phyloP scores from a whole-genome alignment of 1,140 invertebrate genomes.

The Pararge aegeria region DNA sequence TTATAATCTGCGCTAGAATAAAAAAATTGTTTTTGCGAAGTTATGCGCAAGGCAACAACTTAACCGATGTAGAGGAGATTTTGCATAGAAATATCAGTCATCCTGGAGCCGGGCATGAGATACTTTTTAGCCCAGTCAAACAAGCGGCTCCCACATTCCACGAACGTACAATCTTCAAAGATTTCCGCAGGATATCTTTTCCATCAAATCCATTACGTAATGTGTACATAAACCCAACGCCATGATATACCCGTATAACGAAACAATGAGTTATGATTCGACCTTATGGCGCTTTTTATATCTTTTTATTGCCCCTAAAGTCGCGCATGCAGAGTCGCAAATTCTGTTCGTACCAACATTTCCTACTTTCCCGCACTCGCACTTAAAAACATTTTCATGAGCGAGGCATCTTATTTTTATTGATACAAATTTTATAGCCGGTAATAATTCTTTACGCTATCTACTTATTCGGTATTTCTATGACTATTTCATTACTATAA shows the following conservation, averaged over 20 bases:
- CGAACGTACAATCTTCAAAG: neutral
- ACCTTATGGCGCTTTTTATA: constrained; percentile 59
- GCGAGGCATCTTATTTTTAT: constrained; percentile 14
- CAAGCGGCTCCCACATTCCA: no score
- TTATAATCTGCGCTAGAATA: no score
- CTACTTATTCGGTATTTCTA: neutral
- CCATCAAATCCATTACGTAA: constrained; percentile 61
- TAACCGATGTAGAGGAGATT: no score
- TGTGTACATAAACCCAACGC: constrained; percentile 47
- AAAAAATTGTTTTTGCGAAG: no score
- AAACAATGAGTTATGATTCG: constrained; percentile 70
- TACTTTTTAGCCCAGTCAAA: no score
- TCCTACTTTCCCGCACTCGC: constrained; percentile 28
- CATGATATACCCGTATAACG: constrained; percentile 36
- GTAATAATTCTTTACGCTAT: constrained; percentile 10
- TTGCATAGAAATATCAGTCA: no score
- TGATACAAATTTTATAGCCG: constrained; percentile 28
- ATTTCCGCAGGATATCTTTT: constrained; percentile 38
- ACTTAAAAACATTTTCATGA: constrained; percentile 39
- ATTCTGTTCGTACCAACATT: constrained; percentile 33
- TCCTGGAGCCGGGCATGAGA: no score
- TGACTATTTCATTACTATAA: neutral
- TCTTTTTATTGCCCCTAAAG: constrained; percentile 66
- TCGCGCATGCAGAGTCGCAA: constrained; percentile 47
- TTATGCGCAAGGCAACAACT: no score